These are phyloP conservation scores for Operophtera brumata DNA, from an alignment of 2,888 invertebrate species.

Conservation along the genomic window DNA sequence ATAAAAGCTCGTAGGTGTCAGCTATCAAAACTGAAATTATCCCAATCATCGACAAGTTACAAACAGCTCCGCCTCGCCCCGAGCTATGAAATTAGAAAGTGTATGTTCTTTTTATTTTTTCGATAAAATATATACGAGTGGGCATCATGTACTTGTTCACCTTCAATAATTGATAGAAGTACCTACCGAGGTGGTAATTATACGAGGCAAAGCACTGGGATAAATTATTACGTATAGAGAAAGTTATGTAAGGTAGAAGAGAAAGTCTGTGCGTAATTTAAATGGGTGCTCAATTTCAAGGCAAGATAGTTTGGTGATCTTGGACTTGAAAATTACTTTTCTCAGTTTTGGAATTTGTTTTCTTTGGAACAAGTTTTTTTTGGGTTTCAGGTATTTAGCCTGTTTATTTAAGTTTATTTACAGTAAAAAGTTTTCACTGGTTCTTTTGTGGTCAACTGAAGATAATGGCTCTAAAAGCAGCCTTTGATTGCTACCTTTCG, in stretches of 20 bases:
- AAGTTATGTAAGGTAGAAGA: slow-evolving; percentile 24
- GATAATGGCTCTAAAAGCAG: no score
- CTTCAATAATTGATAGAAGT: slow-evolving; percentile 16
- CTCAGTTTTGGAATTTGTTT: slow-evolving; percentile 19
- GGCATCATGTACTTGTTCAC: slow-evolving; percentile 35
- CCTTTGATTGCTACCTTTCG: no score
- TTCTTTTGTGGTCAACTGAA: no score
- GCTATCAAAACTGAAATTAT: slow-evolving; percentile 23
- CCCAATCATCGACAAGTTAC: slow-evolving; percentile 34
- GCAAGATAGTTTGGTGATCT: slow-evolving; percentile 5
- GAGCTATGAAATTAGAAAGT: slow-evolving; percentile 77
- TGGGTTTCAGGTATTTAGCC: no score
- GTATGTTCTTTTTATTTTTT: slow-evolving; percentile 45
- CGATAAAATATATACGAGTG: slow-evolving; percentile 69
- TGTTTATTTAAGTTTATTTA: background rate
- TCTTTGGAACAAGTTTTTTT: background rate
- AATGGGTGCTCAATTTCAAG: slow-evolving; percentile 18
- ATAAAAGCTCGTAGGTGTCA: slow-evolving; percentile 16
- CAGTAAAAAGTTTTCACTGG: background rate
- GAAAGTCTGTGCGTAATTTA: slow-evolving; percentile 28
- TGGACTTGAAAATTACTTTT: background rate
- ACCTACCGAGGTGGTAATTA: slow-evolving; percentile 17
- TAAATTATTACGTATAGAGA: slow-evolving; percentile 18
- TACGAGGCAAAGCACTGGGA: slow-evolving; percentile 14
- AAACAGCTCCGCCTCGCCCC: slow-evolving; percentile 56